Percentiles rank a stretch among this genome's conserved stretches.
phyloP scores from a whole-genome alignment of 1,140 invertebrate genomes.

The Drosophila sproati region DNA sequence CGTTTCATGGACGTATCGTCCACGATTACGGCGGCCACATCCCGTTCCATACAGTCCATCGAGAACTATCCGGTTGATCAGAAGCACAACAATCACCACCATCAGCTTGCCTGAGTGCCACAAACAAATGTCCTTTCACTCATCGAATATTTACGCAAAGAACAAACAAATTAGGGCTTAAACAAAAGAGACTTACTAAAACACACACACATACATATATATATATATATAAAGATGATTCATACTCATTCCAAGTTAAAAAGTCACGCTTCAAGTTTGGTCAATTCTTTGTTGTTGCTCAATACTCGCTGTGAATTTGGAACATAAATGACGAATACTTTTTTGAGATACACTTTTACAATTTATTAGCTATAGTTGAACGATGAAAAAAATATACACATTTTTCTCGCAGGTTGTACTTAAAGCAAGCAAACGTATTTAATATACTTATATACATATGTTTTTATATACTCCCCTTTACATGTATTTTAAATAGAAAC shows the following conservation, averaged over 20 bases:
- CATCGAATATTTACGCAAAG: neutral
- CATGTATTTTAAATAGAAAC: slow-evolving; percentile 9
- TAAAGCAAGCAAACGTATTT: slow-evolving; percentile 55
- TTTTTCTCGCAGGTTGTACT: slow-evolving; percentile 60
- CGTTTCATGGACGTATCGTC: slow-evolving; percentile 86
- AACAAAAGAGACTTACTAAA: neutral
- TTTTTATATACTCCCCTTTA: slow-evolving; percentile 19
- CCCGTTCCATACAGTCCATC: slow-evolving; percentile 81
- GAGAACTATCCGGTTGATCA: slow-evolving; percentile 80
- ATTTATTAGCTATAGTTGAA: slow-evolving; percentile 4
- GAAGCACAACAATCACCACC: slow-evolving; percentile 64
- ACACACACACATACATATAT: neutral
- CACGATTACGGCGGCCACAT: slow-evolving; percentile 84
- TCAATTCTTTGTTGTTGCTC: neutral
- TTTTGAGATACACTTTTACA: slow-evolving; percentile 6
- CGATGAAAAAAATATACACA: neutral
- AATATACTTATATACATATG: slow-evolving; percentile 33
- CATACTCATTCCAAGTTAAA: neutral
- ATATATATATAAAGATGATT: slow-evolving; percentile 1
- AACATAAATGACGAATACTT: slow-evolving; percentile 3
- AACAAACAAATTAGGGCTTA: neutral
- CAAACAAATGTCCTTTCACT: neutral
- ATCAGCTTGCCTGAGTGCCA: slow-evolving; percentile 62
- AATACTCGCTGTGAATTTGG: neutral
- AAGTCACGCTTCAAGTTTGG: neutral